A percentile compares a stretch with the other conserved stretches of the same genome.
phyloP scores from a whole-genome alignment of 2,888 invertebrate genomes.

The Malacosoma neustria region DNA sequence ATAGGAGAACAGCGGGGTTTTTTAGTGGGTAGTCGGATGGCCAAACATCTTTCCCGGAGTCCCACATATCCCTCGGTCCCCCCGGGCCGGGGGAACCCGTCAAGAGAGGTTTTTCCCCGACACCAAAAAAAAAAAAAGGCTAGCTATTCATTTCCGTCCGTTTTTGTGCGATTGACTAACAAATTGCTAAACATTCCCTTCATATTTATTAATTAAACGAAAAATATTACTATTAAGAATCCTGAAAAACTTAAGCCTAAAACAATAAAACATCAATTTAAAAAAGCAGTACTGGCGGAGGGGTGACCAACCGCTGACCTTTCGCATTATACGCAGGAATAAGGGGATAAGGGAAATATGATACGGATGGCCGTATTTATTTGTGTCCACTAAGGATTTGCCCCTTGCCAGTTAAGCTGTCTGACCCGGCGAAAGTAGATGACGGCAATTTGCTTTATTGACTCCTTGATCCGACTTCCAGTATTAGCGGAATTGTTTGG shows the following conservation, averaged over 20 bases:
- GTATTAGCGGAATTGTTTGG: neutral
- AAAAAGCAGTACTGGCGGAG: neutral
- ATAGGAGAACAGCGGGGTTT: too few relatives aligned
- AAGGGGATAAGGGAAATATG: slow-evolving; percentile 68
- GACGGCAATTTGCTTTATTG: slow-evolving; percentile 56
- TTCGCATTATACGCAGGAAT: slow-evolving; percentile 58
- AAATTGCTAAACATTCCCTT: too few relatives aligned
- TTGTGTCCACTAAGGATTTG: slow-evolving; percentile 66
- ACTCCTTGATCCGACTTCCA: slow-evolving; percentile 35
- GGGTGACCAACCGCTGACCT: slow-evolving; percentile 42
- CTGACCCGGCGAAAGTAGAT: slow-evolving; percentile 56
- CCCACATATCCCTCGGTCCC: too few relatives aligned
- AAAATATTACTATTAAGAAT: too few relatives aligned
- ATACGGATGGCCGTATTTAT: slow-evolving; percentile 61
- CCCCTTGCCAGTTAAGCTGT: slow-evolving; percentile 60
- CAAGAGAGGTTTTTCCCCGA: too few relatives aligned
- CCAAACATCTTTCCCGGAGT: too few relatives aligned
- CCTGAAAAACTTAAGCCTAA: slow-evolving; percentile 1
- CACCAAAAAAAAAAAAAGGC: too few relatives aligned
- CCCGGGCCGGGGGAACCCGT: too few relatives aligned
- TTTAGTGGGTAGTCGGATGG: too few relatives aligned
- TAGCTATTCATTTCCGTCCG: too few relatives aligned
- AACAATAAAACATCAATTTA: slow-evolving; percentile 2
- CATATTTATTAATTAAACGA: too few relatives aligned
- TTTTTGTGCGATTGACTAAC: too few relatives aligned